Base-by-base conservation (phyloP, 2,888 invertebrate genomes). In the Epinotia brunnichana region DNA sequence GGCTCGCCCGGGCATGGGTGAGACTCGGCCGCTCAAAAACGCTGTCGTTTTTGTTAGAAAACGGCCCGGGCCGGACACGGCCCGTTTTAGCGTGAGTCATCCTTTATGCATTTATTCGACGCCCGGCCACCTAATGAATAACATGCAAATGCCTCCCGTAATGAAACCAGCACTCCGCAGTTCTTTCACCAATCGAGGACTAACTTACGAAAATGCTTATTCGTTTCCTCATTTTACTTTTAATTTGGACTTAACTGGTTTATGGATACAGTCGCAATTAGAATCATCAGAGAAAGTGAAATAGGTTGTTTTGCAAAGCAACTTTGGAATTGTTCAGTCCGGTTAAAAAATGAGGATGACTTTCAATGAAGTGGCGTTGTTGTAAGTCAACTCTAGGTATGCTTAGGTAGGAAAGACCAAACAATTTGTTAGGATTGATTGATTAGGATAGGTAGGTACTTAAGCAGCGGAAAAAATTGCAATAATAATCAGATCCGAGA, bases 101-200 rank as follows among this genome's bases (percentile, higher is more conserved):
- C n/a, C n/a, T n/a, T n/a, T 62, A 54, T 44, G 73, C 29, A 62
- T 68, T 51, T 68, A 56, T 54, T 64, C 70, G 57, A 13, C 64
- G 53, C 39, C 83, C 82, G 57, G 78, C 78, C 70, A 76, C 77
- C 86, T 89, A 90, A 91, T 90, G 90, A 90, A 90, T 90, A 90
- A 87, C 88, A 90, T 90, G 90, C 90, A 90, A 91, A 91, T 90
- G 84, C 79, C 82, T 81, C 79, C 85, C 84, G 85, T 90, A 90
- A 90, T 89, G 88, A 90, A 89, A 90, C 86, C 88, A 87, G 83
- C 85, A 82, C 79, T 74, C 68, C 60, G 41, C 54, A 72, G 60
- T 72, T 62, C 67, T 53, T 44, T 54, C 51, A 35, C 67, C 67
- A 57, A 62, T 39, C 39, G 11, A n/a, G 21, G 13, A 15, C 9